phyloP scores from a whole-genome alignment of 2,888 invertebrate genomes.

The Allophyes oxyacanthae region DNA sequence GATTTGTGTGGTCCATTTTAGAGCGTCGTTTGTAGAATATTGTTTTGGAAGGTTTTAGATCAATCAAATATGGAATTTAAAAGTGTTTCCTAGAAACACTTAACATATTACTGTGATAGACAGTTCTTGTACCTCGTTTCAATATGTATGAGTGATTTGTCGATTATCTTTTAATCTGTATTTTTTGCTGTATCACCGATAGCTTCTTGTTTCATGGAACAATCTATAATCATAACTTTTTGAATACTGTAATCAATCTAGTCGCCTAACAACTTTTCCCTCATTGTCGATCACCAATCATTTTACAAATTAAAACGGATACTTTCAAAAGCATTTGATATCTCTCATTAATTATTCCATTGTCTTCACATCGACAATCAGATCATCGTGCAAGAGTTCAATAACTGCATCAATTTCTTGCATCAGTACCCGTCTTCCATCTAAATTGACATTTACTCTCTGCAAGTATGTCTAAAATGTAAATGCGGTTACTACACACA shows the following conservation, averaged over 20 bases:
- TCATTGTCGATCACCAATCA: conserved; percentile 51
- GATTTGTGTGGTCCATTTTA: conserved; percentile 53
- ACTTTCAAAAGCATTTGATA: conserved; percentile 54
- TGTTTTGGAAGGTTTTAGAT: conserved; percentile 35
- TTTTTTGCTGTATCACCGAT: conserved; percentile 30
- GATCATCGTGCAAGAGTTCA: conserved; percentile 80
- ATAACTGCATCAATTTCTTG: conserved; percentile 85
- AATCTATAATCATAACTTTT: conserved; percentile 50
- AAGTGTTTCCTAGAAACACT: conserved; percentile 46
- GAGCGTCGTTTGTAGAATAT: conserved; percentile 32
- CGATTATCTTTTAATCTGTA: conserved; percentile 18
- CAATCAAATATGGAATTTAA: conserved; percentile 42
- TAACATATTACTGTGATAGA: conserved; percentile 28
- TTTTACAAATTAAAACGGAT: conserved; percentile 54
- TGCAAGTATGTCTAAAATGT: conserved; percentile 86
- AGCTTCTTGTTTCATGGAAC: conserved; percentile 37
- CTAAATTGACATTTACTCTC: conserved; percentile 88
- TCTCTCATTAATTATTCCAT: conserved; percentile 69
- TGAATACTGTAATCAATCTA: conserved; percentile 54
- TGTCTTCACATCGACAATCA: conserved; percentile 75
- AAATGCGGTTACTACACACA: conserved; percentile 86
- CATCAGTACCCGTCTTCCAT: conserved; percentile 81
- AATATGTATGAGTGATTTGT: conserved; percentile 26
- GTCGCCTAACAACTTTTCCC: conserved; percentile 42
- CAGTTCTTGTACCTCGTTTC: conserved; percentile 24